These are phyloP conservation scores for Crocidura indochinensis DNA, from an alignment of 2,797 vertebrate species.

Conservation along the genomic window DNA sequence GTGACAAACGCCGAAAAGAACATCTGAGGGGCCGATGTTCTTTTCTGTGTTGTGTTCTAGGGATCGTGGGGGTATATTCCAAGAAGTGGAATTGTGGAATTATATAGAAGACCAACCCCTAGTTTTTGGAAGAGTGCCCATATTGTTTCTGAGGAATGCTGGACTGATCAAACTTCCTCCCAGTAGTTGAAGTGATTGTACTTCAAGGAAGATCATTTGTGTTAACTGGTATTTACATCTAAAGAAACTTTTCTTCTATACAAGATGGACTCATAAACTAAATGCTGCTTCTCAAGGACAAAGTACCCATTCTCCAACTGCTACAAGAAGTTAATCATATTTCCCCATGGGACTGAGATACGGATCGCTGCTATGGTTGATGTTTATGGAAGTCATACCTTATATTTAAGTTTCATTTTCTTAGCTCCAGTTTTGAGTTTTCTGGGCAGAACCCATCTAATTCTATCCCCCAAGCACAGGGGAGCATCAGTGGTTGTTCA, in stretches of 20 bases:
- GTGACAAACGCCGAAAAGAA: no score
- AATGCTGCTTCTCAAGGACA: conserved; percentile 26
- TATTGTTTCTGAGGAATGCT: no score
- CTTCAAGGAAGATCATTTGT: not conserved
- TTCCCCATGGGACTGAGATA: not conserved
- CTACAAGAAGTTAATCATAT: not conserved
- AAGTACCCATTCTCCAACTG: not conserved
- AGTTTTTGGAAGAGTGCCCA: no score
- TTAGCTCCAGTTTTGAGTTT: not conserved
- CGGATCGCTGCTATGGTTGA: not conserved
- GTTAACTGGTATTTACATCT: not conserved
- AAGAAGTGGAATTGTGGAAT: no score
- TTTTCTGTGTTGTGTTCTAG: no score
- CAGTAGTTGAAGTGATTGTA: not conserved
- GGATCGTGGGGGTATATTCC: no score
- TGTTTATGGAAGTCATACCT: not conserved
- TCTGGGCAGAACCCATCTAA: not conserved
- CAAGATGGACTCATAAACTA: not conserved
- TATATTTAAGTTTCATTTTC: not conserved
- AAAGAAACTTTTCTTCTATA: not conserved
- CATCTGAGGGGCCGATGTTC: no score
- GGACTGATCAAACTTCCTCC: no score
- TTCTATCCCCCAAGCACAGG: not conserved
- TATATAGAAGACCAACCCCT: no score
- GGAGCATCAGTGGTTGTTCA: not conserved